Evolutionary conservation across 2,888 invertebrate genomes (phyloP).

Genomic region (Teinopalpus imperialis): DNA sequence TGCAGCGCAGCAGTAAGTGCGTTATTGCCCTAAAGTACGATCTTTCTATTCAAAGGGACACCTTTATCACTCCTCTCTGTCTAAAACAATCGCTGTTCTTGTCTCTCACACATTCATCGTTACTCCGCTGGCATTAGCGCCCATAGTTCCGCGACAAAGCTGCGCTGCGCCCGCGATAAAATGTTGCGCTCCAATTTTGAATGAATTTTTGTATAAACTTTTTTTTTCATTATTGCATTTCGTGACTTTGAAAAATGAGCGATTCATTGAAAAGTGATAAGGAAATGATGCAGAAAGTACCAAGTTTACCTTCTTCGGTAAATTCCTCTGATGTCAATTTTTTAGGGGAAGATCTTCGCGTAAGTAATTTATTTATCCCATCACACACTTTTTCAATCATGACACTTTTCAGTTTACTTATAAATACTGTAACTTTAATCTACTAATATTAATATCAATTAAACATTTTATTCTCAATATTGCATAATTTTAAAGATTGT

Average conservation of each 20-base stretch:
- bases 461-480: too few species aligned
- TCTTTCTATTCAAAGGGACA: conserved; percentile 8
- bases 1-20: too few species aligned
- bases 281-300: conserved; percentile 18
- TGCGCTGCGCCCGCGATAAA: conserved; percentile 30
- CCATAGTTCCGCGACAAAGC: conserved; percentile 2
- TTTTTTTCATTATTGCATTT: conserved; percentile 26
- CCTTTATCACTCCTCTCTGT: conserved; percentile 4
- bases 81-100: conserved; percentile 7
- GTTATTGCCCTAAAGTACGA: neutral
- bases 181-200: conserved; percentile 30
- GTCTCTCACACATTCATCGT: conserved; percentile 8
- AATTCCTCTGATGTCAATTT: conserved; percentile 14
- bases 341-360: conserved; percentile 14
- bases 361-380: too few species aligned
- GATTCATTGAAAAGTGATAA: neutral
- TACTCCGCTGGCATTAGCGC: neutral
- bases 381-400: too few species aligned
- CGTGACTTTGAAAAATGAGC: conserved; percentile 14
- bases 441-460: too few species aligned
- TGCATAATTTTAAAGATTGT: too few species aligned
- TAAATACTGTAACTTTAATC: too few species aligned
- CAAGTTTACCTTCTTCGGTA: conserved; percentile 20
- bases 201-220: conserved; percentile 4
- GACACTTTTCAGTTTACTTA: too few species aligned